Evolutionary conservation across 2,888 invertebrate species (phyloP).

Genomic region (Epsilonema sp.): DNA sequence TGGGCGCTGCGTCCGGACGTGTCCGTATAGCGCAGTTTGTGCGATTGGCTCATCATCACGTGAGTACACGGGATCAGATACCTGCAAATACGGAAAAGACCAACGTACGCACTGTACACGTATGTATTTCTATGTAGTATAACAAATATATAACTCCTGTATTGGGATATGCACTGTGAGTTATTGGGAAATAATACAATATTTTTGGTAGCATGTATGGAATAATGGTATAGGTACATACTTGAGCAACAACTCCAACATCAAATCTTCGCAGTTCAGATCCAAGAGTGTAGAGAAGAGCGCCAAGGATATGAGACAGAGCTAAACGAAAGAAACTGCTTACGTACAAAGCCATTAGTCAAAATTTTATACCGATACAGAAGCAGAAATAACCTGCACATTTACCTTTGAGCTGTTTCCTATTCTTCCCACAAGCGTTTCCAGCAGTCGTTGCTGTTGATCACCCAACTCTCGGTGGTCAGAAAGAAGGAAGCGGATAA

Average conservation of each 20-base stretch:
- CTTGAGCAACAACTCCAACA: conserved; percentile 63
- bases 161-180: too few species aligned
- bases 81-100: conserved; percentile 33
- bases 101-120: too few species aligned
- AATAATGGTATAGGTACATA: conserved; percentile 22
- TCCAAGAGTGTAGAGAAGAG: conserved; percentile 72
- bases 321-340: conserved; percentile 19
- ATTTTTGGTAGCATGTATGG: too few species aligned
- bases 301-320: conserved; percentile 64
- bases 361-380: too few species aligned
- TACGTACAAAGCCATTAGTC: too few species aligned
- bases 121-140: too few species aligned
- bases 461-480: conserved; percentile 65
- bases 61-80: conserved; percentile 60
- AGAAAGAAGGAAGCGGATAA: conserved; percentile 55
- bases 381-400: conserved; percentile 1
- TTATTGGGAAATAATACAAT: too few species aligned
- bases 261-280: conserved; percentile 82
- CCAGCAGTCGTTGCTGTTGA: conserved; percentile 57
- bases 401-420: conserved; percentile 51
- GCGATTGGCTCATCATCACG: conserved; percentile 56
- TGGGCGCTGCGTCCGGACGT: conserved; percentile 52
- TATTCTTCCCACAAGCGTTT: conserved; percentile 58
- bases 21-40: conserved; percentile 48
- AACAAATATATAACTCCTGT: too few species aligned